These are phyloP conservation scores for Podarcis siculus DNA, from an alignment of 2,797 vertebrate genomes.

Conservation along the genomic window DNA sequence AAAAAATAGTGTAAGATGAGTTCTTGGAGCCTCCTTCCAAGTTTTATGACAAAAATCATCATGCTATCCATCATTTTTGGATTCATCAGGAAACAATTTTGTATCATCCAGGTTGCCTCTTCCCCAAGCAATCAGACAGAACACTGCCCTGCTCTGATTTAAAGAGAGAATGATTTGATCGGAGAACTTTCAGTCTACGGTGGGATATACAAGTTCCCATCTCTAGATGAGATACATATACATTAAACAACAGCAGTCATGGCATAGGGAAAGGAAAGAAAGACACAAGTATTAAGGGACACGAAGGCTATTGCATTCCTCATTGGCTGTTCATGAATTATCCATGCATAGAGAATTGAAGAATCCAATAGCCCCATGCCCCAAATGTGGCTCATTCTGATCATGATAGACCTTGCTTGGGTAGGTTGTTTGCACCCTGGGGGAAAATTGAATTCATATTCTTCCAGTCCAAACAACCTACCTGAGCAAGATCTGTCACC, in stretches of 20 bases:
- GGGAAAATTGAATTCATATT: background rate
- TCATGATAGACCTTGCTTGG: no score
- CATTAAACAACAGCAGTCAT: background rate
- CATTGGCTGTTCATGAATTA: no score
- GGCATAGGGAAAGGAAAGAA: no score
- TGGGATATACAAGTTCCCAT: background rate
- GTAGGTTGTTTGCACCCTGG: no score
- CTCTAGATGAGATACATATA: background rate
- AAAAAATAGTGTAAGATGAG: background rate
- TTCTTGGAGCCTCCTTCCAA: background rate
- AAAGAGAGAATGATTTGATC: background rate
- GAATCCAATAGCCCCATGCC: no score
- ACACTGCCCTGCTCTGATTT: background rate
- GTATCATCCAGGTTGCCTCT: background rate
- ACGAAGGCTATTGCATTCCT: no score
- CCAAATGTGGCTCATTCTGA: no score
- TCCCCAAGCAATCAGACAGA: slow-evolving; percentile 2
- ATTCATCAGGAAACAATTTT: slow-evolving; percentile 1
- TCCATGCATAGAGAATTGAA: no score
- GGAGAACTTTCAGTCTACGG: background rate
- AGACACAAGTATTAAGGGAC: background rate
- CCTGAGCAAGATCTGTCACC: background rate
- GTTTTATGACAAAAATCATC: background rate
- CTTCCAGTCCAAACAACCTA: background rate
- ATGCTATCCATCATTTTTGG: background rate